Conservation (phyloP, 2,888 invertebrate species). For the Tiliacea citrago region DNA sequence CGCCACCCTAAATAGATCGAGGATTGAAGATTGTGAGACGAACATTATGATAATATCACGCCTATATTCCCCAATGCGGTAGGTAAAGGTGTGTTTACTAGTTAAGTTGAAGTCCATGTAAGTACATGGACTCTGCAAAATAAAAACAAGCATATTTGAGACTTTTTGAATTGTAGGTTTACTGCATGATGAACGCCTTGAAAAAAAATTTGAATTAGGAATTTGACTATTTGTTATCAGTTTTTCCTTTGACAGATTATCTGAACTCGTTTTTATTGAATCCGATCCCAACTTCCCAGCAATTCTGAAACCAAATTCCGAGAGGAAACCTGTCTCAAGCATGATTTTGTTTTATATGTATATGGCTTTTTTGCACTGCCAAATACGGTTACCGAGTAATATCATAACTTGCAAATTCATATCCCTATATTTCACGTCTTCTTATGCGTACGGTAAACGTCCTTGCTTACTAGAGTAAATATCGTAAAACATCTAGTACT, state of each 20-base stretch:
- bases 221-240: background rate
- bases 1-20: background rate
- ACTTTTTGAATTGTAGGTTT: background rate
- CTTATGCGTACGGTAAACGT: background rate
- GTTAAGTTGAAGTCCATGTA: background rate
- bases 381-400: background rate
- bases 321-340: background rate
- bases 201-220: background rate
- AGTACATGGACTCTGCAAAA: background rate
- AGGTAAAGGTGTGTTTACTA: background rate
- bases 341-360: background rate
- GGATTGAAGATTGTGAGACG: background rate
- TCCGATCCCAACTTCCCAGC: background rate
- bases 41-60: background rate
- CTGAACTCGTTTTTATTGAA: constrained; percentile 4
- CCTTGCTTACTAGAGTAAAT: background rate
- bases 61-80: background rate
- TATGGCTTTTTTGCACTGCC: too few species aligned
- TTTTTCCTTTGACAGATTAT: background rate
- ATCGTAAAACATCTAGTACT: background rate
- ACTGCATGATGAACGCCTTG: background rate
- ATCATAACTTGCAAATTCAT: background rate
- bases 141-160: background rate
- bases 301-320: background rate
- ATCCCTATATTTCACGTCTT: background rate